Conservation (phyloP, 1,140 invertebrate species). For the Orchesella cincta region DNA sequence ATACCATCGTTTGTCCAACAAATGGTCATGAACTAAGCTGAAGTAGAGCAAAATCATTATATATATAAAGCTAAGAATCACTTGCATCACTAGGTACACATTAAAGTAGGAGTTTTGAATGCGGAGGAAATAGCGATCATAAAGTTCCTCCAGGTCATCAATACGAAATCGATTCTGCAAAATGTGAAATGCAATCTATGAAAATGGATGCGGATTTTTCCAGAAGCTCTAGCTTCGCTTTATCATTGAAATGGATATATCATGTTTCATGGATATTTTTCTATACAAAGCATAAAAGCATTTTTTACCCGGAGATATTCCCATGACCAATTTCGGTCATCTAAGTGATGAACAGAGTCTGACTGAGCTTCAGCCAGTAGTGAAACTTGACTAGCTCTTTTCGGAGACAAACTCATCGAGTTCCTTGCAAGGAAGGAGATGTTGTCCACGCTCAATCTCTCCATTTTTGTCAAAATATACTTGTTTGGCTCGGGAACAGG, state of each 20-base stretch:
- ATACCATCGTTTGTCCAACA: too few relatives aligned
- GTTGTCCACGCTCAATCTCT: constrained; percentile 42
- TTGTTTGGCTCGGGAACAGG: too few relatives aligned
- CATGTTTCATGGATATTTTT: too few relatives aligned
- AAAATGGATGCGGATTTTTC: too few relatives aligned
- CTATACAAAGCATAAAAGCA: background rate
- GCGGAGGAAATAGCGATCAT: constrained; percentile 71
- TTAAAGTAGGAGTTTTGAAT: constrained; percentile 75
- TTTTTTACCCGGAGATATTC: constrained; percentile 51
- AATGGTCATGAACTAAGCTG: constrained; percentile 39
- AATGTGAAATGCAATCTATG: constrained; percentile 22
- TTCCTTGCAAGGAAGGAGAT: constrained; percentile 42
- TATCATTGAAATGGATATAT: too few relatives aligned
- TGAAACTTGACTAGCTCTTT: constrained; percentile 40
- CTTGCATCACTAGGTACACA: constrained; percentile 70
- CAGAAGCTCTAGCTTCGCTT: too few relatives aligned
- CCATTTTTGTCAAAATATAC: constrained; percentile 20
- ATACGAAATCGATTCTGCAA: constrained; percentile 73
- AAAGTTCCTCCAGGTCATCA: constrained; percentile 71
- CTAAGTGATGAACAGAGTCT: constrained; percentile 41
- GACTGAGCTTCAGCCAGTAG: constrained; percentile 35
- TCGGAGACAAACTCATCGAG: constrained; percentile 36
- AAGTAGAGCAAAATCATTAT: constrained; percentile 62
- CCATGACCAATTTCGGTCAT: constrained; percentile 54
- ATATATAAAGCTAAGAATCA: constrained; percentile 66